A percentile compares a stretch with the other conserved stretches of the same genome.
These are phyloP conservation scores for Arnoldichthys spilopterus DNA, from an alignment of 2,797 vertebrate genomes.

Conservation along the genomic window DNA sequence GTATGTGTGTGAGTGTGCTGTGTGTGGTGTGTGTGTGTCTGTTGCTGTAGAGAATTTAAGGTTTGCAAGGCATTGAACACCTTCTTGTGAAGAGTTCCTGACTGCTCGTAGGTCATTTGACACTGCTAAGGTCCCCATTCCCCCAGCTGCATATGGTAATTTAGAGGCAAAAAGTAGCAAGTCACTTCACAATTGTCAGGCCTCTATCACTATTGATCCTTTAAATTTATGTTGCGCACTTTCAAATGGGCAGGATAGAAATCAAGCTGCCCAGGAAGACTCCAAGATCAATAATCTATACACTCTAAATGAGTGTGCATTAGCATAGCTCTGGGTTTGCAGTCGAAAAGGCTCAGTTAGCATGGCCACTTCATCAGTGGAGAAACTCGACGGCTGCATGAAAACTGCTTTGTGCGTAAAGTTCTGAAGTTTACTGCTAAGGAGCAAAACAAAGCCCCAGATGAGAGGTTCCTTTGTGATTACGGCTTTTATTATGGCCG, in stretches of 20 bases:
- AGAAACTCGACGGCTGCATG: slow-evolving; percentile 9
- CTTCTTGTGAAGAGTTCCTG: slow-evolving; percentile 53
- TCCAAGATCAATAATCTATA: slow-evolving; percentile 76
- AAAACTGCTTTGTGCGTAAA: slow-evolving; percentile 15
- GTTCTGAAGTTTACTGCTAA: slow-evolving; percentile 21
- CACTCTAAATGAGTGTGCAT: slow-evolving; percentile 72
- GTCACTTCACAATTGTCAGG: slow-evolving; percentile 59
- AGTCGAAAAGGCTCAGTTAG: slow-evolving; percentile 53
- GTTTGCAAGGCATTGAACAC: slow-evolving; percentile 51
- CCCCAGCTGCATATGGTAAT: slow-evolving; percentile 60
- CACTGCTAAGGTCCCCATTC: slow-evolving; percentile 60
- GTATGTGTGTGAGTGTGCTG: slow-evolving; percentile 17
- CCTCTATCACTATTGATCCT: slow-evolving; percentile 68
- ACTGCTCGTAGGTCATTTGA: slow-evolving; percentile 61
- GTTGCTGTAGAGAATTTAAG: slow-evolving; percentile 24
- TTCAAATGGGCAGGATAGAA: slow-evolving; percentile 68
- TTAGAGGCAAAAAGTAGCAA: slow-evolving; percentile 58
- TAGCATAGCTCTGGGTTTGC: slow-evolving; percentile 69
- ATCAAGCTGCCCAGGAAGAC: slow-evolving; percentile 67
- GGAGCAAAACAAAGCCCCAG: slow-evolving; percentile 24
- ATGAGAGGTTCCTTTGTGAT: slow-evolving; percentile 21
- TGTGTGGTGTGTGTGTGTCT: slow-evolving; percentile 44
- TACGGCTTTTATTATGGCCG: slow-evolving; percentile 19
- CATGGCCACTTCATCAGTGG: slow-evolving; percentile 22
- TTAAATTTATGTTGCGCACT: slow-evolving; percentile 72